A percentile compares a stretch with the other conserved stretches of the same genome.
phyloP scores from a whole-genome alignment of 2,113 vertebrate species.

The Epinephelus cyanopodus region DNA sequence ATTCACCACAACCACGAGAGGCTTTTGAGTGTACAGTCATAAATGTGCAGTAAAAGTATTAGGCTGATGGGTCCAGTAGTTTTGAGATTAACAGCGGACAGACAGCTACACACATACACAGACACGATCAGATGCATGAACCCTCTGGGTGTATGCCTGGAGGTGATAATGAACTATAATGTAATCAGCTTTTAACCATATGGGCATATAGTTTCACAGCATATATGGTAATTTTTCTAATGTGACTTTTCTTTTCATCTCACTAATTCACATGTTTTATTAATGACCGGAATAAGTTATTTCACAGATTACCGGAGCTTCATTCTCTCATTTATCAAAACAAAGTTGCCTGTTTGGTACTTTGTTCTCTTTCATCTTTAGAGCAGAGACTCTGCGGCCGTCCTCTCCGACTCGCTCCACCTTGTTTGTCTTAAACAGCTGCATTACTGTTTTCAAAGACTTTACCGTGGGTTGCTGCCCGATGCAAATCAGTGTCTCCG shows the following conservation, averaged over 20 bases:
- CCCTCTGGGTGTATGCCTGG: too few species aligned
- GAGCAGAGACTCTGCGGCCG: background rate
- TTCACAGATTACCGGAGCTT: constrained; percentile 66
- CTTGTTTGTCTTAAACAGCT: constrained; percentile 43
- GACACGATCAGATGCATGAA: too few species aligned
- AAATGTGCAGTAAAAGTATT: too few species aligned
- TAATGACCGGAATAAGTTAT: constrained; percentile 63
- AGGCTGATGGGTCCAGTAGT: too few species aligned
- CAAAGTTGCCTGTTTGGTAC: constrained; percentile 50
- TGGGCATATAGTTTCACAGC: constrained; percentile 3
- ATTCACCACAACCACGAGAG: too few species aligned
- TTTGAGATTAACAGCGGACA: too few species aligned
- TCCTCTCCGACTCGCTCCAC: background rate
- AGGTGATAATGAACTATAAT: constrained; percentile 11
- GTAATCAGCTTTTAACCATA: constrained; percentile 23
- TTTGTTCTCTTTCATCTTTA: constrained; percentile 50
- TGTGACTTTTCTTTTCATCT: constrained; percentile 46
- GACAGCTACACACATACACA: too few species aligned
- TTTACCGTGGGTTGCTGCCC: constrained; percentile 8
- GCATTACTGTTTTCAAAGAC: constrained; percentile 36
- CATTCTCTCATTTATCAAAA: constrained; percentile 68
- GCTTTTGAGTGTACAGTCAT: too few species aligned
- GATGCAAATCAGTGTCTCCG: constrained; percentile 30
- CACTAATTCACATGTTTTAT: constrained; percentile 58
- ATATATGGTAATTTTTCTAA: constrained; percentile 40